Evolutionary conservation across 2,888 invertebrate genomes (phyloP).

Genomic region (Saturnia pavonia): DNA sequence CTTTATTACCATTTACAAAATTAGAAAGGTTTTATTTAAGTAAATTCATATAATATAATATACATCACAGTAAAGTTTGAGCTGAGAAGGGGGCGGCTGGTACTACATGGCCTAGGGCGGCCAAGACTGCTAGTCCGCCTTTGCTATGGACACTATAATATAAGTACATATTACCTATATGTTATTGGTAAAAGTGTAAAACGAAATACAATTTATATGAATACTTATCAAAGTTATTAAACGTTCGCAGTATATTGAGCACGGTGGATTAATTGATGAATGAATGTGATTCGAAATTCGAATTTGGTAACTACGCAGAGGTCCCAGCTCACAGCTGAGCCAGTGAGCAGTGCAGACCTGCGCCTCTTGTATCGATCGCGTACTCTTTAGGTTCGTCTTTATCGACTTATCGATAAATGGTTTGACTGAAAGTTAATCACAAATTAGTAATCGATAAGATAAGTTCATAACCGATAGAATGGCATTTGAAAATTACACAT

Average conservation of each 20-base stretch:
- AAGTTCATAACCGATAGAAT: not conserved
- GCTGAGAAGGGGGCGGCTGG: no score
- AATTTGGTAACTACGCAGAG: conserved; percentile 31
- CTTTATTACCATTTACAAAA: no score
- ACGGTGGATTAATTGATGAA: not conserved
- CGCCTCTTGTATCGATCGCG: conserved; percentile 73
- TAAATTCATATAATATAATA: no score
- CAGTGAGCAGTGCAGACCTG: conserved; percentile 50
- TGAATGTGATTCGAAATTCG: not conserved
- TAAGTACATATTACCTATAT: no score
- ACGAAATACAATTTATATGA: not conserved
- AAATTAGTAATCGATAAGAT: not conserved
- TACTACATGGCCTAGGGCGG: no score
- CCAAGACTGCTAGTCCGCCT: no score
- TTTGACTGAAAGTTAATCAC: not conserved
- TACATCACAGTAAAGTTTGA: no score
- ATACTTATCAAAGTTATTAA: not conserved
- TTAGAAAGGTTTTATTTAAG: no score
- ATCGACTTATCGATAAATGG: conserved; percentile 38
- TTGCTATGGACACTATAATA: no score
- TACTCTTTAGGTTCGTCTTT: conserved; percentile 40
- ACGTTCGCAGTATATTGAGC: not conserved
- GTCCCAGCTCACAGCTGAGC: conserved; percentile 61
- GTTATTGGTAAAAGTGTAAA: no score
- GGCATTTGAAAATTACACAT: not conserved